These are phyloP conservation scores for Drosophila neonasuta DNA, from an alignment of 2,888 invertebrate genomes.

Conservation along the genomic window DNA sequence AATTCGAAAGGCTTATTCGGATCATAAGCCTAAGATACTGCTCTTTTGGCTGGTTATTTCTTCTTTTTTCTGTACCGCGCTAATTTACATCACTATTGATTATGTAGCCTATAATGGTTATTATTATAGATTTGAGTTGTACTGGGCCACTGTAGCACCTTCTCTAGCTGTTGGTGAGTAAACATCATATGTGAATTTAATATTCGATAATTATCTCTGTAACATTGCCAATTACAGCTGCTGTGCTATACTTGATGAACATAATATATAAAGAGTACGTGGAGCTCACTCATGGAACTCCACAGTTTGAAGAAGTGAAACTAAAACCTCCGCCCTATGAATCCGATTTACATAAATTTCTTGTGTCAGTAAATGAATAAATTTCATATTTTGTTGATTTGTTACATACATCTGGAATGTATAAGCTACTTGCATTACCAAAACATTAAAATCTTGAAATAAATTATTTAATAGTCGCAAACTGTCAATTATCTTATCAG, in stretches of 20 bases:
- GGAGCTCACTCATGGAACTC: slow-evolving; percentile 8
- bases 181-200: background rate
- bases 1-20: slow-evolving; percentile 2
- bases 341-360: background rate
- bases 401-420: too few species aligned
- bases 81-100: background rate
- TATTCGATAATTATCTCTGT: too few species aligned
- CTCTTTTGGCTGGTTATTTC: slow-evolving; percentile 13
- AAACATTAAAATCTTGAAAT: too few species aligned
- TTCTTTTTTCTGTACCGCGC: background rate
- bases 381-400: background rate
- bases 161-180: slow-evolving; percentile 13
- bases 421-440: too few species aligned
- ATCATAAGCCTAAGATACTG: slow-evolving; percentile 9
- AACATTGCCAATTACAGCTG: slow-evolving; percentile 1
- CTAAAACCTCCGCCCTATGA: background rate
- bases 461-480: too few species aligned
- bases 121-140: background rate
- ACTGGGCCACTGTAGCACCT: background rate
- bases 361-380: background rate
- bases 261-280: slow-evolving; percentile 13
- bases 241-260: slow-evolving; percentile 1
- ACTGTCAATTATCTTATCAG: too few species aligned
- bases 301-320: background rate
- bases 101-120: background rate